Conservation (phyloP, 2,888 invertebrate species). For the Clusia tigrina region DNA sequence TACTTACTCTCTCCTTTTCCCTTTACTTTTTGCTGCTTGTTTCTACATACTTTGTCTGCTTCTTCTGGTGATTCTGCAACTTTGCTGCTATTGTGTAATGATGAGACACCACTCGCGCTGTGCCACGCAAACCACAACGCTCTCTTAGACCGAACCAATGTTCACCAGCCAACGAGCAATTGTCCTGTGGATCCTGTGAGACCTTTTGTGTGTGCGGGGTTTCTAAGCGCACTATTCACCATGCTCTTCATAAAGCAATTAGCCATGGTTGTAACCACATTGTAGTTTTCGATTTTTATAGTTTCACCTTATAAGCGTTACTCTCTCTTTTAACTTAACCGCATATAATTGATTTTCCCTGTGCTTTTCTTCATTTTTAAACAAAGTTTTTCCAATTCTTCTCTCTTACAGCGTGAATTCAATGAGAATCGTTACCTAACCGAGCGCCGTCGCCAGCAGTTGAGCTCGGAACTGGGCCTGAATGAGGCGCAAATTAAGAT, state of each 20-base stretch:
- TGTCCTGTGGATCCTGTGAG: conserved; percentile 16
- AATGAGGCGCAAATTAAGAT: conserved; percentile 98
- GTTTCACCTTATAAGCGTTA: neutral
- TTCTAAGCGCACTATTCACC: too few species aligned
- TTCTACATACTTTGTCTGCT: conserved; percentile 36
- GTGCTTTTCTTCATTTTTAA: conserved; percentile 21
- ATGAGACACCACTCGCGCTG: conserved; percentile 15
- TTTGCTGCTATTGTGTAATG: neutral
- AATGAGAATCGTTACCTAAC: conserved; percentile 92
- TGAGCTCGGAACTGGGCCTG: conserved; percentile 89
- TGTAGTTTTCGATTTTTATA: conserved; percentile 25
- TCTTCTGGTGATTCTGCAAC: neutral
- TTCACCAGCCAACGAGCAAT: neutral
- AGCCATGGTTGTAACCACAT: conserved; percentile 51
- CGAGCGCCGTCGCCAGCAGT: conserved; percentile 86
- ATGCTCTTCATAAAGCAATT: conserved; percentile 50
- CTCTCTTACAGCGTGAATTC: conserved; percentile 78
- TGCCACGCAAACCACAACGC: conserved; percentile 33
- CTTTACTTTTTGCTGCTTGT: neutral
- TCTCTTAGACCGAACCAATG: too few species aligned
- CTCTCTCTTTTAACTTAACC: conserved; percentile 43
- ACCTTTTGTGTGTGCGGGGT: too few species aligned
- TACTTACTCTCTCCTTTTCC: neutral
- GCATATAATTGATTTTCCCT: conserved; percentile 61
- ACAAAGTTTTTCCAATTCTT: conserved; percentile 19